Conservation (phyloP, 2,888 invertebrate genomes). For the Bimastos eiseni region DNA sequence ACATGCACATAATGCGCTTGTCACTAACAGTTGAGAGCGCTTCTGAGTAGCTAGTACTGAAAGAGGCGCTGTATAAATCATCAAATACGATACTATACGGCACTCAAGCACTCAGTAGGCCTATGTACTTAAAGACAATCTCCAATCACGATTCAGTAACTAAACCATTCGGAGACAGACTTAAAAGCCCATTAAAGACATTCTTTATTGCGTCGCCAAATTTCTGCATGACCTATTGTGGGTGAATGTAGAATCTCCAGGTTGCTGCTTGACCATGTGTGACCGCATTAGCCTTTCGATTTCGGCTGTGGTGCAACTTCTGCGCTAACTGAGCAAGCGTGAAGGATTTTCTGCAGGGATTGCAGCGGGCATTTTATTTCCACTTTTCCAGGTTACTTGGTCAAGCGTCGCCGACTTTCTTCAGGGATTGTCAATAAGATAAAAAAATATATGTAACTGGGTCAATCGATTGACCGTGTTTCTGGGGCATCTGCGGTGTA, state of each 20-base stretch:
- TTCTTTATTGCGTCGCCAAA: neutral
- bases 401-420: neutral
- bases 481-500: neutral
- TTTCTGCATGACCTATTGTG: neutral
- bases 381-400: neutral
- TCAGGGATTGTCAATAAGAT: neutral
- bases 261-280: neutral
- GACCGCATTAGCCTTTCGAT: no score
- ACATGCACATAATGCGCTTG: no score
- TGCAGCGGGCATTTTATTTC: neutral
- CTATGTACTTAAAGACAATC: no score
- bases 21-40: no score
- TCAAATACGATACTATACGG: neutral
- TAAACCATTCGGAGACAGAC: neutral
- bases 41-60: no score
- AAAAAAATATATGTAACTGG: neutral
- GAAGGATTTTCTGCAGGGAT: neutral
- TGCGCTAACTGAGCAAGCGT: neutral
- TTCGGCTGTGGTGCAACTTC: neutral
- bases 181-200: neutral
- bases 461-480: neutral
- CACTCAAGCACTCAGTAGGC: neutral
- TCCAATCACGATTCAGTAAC: neutral
- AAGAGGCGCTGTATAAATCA: neutral
- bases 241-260: neutral